Evolutionary conservation across 2,797 vertebrate genomes (phyloP).

Genomic region (Anabas testudineus): DNA sequence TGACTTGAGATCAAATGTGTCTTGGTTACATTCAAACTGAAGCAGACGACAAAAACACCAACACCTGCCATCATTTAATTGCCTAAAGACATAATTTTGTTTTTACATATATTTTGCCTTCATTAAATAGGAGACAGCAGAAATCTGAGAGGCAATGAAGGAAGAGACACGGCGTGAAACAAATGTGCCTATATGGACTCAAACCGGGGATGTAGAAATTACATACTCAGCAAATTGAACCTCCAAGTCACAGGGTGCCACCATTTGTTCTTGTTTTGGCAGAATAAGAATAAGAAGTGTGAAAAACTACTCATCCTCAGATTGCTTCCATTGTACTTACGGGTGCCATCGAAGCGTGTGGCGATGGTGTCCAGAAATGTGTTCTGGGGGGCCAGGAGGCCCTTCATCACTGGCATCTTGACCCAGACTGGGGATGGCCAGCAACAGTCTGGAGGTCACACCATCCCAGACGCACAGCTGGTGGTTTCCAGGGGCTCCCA

Average conservation of each 20-base stretch:
- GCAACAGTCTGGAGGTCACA: conserved; percentile 73
- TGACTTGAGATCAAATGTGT: background rate
- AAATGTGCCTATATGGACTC: background rate
- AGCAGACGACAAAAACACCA: conserved; percentile 2
- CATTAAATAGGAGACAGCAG: background rate
- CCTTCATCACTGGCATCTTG: conserved; percentile 89
- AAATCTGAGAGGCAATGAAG: conserved; percentile 3
- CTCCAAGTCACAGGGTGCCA: background rate
- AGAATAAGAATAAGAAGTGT: background rate
- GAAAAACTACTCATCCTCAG: background rate
- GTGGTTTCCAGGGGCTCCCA: conserved; percentile 50
- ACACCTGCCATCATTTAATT: conserved; percentile 2
- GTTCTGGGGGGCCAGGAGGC: conserved; percentile 88
- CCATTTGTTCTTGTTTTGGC: background rate
- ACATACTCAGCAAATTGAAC: conserved; percentile 10
- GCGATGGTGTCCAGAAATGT: conserved; percentile 88
- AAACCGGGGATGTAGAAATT: background rate
- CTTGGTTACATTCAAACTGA: conserved; percentile 4
- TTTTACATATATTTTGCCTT: background rate
- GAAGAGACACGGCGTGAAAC: background rate
- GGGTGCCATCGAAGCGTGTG: conserved; percentile 87
- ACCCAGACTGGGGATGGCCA: conserved; percentile 70
- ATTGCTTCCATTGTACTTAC: conserved; percentile 73
- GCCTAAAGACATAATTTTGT: background rate
- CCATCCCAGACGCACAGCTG: conserved; percentile 71